Conservation (phyloP, 2,888 invertebrate species). For the Bruchidius siliquastri region DNA sequence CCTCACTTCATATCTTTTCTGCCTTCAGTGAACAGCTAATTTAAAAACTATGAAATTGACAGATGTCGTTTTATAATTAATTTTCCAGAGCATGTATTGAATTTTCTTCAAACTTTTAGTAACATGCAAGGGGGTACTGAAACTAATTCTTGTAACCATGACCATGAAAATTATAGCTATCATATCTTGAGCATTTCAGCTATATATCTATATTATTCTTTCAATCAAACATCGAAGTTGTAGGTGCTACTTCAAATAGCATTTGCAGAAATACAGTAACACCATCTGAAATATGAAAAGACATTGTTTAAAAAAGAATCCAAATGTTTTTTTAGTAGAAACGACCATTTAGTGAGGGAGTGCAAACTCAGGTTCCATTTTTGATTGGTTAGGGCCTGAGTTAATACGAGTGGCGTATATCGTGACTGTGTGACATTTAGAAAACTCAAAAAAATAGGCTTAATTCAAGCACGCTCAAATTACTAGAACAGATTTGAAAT, state of each 20-base stretch:
- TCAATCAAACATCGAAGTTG: constrained; percentile 71
- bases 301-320: constrained; percentile 1
- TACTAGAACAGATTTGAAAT: no score
- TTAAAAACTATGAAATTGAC: neutral
- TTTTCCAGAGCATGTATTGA: neutral
- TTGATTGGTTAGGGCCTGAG: no score
- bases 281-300: constrained; percentile 61
- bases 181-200: constrained; percentile 9
- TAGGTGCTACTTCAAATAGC: constrained; percentile 86
- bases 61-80: constrained; percentile 6
- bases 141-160: constrained; percentile 30
- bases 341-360: no score
- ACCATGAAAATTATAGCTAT: constrained; percentile 9
- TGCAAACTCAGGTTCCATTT: no score
- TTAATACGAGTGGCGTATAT: no score
- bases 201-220: constrained; percentile 5
- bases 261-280: constrained; percentile 87
- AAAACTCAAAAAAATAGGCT: no score
- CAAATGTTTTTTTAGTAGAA: neutral
- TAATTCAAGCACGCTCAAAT: no score
- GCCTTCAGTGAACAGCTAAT: neutral
- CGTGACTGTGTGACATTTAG: no score
- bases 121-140: neutral
- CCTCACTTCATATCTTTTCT: neutral
- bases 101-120: neutral